Evolutionary conservation across 2,888 invertebrate genomes (phyloP).

Genomic region (Platynereis dumerilii): DNA sequence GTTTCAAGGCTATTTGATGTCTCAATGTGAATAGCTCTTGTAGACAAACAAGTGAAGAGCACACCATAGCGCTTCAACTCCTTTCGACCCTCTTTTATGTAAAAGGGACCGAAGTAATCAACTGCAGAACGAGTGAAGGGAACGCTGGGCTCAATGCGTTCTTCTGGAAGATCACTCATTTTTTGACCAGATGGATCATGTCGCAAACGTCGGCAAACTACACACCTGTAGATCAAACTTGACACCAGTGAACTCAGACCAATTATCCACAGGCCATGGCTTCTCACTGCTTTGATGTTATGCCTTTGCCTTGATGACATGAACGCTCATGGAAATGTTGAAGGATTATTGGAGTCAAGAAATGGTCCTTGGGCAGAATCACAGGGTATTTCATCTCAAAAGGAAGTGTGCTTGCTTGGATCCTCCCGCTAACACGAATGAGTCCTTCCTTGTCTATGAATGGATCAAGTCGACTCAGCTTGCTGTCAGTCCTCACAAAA

Average conservation of each 20-base stretch:
- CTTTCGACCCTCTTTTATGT: conserved; percentile 40
- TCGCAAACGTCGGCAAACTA: conserved; percentile 21
- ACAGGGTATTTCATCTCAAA: conserved; percentile 13
- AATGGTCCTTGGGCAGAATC: conserved; percentile 21
- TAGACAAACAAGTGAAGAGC: conserved; percentile 31
- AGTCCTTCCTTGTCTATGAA: conserved; percentile 24
- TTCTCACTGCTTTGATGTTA: conserved; percentile 36
- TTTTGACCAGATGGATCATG: conserved; percentile 19
- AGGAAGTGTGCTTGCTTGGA: conserved; percentile 1
- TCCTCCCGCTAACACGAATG: conserved; percentile 24
- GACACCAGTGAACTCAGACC: conserved; percentile 16
- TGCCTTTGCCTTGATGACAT: conserved; percentile 35
- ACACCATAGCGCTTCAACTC: conserved; percentile 42
- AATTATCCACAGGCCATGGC: conserved; percentile 29
- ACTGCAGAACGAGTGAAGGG: conserved; percentile 41
- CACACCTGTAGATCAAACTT: conserved; percentile 22
- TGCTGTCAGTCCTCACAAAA: neutral
- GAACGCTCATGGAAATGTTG: conserved; percentile 36
- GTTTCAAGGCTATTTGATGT: conserved; percentile 11
- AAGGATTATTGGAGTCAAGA: conserved; percentile 22
- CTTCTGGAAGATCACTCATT: conserved; percentile 38
- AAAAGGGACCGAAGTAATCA: conserved; percentile 45
- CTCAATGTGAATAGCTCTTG: conserved; percentile 14
- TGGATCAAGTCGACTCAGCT: conserved; percentile 9
- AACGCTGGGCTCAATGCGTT: conserved; percentile 35